Evolutionary conservation across 2,113 vertebrate genomes (phyloP).

Genomic region (Dipodomys ordii): DNA sequence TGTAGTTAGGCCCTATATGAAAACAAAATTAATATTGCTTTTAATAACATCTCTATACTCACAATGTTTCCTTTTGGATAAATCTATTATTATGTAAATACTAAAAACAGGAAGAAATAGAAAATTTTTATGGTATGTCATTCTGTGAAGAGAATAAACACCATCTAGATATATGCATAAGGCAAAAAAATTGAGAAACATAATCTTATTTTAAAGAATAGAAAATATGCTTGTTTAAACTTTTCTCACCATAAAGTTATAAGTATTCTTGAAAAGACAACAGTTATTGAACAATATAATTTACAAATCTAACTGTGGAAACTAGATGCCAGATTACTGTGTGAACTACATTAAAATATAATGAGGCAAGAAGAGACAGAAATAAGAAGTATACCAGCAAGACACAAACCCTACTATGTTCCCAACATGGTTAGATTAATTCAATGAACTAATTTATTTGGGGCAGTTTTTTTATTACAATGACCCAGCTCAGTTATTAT

Average conservation of each 20-base stretch:
- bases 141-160: background rate
- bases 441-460: background rate
- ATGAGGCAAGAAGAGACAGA: background rate
- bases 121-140: background rate
- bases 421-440: background rate
- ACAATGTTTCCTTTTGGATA: background rate
- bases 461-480: background rate
- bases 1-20: background rate
- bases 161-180: background rate
- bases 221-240: background rate
- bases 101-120: background rate
- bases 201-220: too few relatives aligned
- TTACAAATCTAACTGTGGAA: background rate
- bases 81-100: conserved; percentile 27
- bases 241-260: background rate
- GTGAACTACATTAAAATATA: conserved; percentile 30
- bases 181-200: background rate
- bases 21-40: background rate
- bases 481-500: conserved; percentile 25
- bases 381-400: background rate
- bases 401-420: background rate
- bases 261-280: background rate
- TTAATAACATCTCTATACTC: background rate
- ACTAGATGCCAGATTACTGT: background rate
- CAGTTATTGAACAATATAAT: background rate